Evolutionary conservation across 1,140 invertebrate species (phyloP).

Genomic region (Frieseomelitta varia): DNA sequence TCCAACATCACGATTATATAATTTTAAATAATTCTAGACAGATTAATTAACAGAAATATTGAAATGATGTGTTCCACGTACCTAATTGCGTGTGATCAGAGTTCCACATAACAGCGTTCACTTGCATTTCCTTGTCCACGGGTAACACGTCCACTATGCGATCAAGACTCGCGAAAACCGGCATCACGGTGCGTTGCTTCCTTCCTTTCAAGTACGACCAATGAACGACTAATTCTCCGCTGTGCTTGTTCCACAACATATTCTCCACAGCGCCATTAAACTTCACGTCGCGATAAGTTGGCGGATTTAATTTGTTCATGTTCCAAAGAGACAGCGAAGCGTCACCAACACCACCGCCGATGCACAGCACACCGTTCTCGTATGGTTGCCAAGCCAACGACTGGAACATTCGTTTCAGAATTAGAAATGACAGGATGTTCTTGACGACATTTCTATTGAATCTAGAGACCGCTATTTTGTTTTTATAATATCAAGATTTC

Average conservation of each 20-base stretch:
- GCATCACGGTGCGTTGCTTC: conserved; percentile 47
- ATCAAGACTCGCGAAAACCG: conserved; percentile 66
- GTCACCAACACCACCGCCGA: conserved; percentile 65
- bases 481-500: too few species aligned
- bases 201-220: conserved; percentile 62
- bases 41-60: too few species aligned
- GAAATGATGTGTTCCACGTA: conserved; percentile 17
- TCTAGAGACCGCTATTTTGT: too few species aligned
- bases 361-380: conserved; percentile 60
- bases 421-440: too few species aligned
- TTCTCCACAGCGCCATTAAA: conserved; percentile 63
- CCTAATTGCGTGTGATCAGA: conserved; percentile 67
- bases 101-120: conserved; percentile 65
- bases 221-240: conserved; percentile 72
- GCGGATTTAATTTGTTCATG: conserved; percentile 51
- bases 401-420: conserved; percentile 43
- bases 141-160: conserved; percentile 68
- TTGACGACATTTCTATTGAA: too few species aligned
- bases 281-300: conserved; percentile 51
- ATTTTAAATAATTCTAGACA: too few species aligned
- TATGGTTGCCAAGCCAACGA: conserved; percentile 74
- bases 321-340: conserved; percentile 71
- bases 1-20: too few species aligned
- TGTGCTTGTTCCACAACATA: conserved; percentile 72
- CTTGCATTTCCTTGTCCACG: conserved; percentile 20